Conservation (phyloP, 2,797 vertebrate species). For the Acipenser transmontanus region DNA sequence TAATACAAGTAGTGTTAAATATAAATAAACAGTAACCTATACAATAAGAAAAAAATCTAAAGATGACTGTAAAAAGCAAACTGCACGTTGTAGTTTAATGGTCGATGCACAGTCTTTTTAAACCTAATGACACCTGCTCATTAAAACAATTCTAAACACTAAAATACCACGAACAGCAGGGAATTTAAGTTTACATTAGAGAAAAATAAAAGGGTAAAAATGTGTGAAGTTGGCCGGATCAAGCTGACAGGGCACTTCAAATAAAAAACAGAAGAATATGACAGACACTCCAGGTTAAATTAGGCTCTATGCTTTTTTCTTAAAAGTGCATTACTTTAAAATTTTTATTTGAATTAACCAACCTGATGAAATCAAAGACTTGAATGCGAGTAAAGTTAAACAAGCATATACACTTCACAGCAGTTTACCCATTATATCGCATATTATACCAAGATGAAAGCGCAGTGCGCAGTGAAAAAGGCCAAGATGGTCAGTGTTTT, state of each 20-base stretch:
- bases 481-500: constrained; percentile 37
- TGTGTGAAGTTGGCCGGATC: constrained; percentile 97
- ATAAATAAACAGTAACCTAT: too few species aligned
- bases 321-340: constrained; percentile 84
- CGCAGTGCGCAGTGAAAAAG: constrained; percentile 56
- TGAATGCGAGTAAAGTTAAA: constrained; percentile 84
- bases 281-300: constrained; percentile 97
- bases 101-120: constrained; percentile 49
- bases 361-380: constrained; percentile 89
- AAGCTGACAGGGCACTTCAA: constrained; percentile 98
- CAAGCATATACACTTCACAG: constrained; percentile 83
- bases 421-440: constrained; percentile 85
- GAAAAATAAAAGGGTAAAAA: constrained; percentile 93
- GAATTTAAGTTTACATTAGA: constrained; percentile 96
- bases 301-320: constrained; percentile 84
- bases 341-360: constrained; percentile 90
- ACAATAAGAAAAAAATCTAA: not conserved
- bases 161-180: constrained; percentile 79
- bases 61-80: not conserved
- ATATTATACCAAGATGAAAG: constrained; percentile 72
- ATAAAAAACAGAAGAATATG: constrained; percentile 78
- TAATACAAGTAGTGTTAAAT: too few species aligned
- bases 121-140: constrained; percentile 92
- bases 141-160: constrained; percentile 81
- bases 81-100: not conserved